Base-by-base conservation (phyloP, 2,888 invertebrate genomes). In the Tubulanus polymorphus region DNA sequence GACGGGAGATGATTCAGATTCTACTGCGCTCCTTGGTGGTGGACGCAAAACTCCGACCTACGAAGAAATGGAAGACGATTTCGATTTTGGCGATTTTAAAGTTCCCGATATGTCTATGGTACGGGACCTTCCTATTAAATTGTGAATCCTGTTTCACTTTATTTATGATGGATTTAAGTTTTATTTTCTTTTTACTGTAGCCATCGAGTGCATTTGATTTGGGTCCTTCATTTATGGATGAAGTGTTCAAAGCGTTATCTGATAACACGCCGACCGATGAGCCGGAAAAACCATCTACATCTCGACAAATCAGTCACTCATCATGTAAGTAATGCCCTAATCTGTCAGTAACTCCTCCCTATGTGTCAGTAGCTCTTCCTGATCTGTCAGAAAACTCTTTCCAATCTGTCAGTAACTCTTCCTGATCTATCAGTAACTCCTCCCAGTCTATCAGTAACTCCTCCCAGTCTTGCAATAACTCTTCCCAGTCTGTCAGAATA, bases 171-270 rank as follows among this genome's bases (percentile, higher is more conserved):
- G n/a, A n/a, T n/a, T n/a, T n/a, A 32, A 32, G 10, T 32, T 32
- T n/a, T 32, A n/a, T 32, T 32, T 32, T n/a, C 10, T 32, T 32
- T 32, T 10, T 12, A 32, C 35, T 32, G 10, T 32, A 32, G n/a
- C 35, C 35, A 5, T 41, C 23, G 5, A 8, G 55, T 30, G 71
- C 70, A n/a, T 64, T 80, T 51, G 79, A 81, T 64, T 73, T 81
- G 60, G 92, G 93, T 3, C 90, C 92, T 15, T 93, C 93, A 60
- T 81, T 96, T 51, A 83, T 95, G 74, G 94, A 93, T 70, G 88
- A 91, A 54, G 90, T 95, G 83, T 90, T 95, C 72, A 87, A 87
- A 51, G 87, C 82, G 18, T 63, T 82, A 35, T 70, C 67, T 53
- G 75, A 41, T 15, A 41, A 41, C 23, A 41, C 41, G 6, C 23